Conservation (phyloP, 2,888 invertebrate species). For the Anoncus sp. region DNA sequence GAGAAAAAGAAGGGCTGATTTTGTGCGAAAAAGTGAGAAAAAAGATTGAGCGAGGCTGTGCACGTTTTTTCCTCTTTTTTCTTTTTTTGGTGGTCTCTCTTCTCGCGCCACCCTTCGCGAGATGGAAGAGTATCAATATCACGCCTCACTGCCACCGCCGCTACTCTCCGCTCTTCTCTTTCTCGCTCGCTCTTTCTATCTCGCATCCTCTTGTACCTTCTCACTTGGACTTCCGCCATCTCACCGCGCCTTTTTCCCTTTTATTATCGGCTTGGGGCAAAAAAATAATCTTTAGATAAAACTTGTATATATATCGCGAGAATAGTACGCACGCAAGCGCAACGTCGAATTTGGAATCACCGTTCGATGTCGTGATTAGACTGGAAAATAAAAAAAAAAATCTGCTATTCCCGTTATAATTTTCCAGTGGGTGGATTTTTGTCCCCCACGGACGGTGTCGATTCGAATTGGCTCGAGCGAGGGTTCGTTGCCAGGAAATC, state of each 20-base stretch:
- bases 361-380: conserved; percentile 15
- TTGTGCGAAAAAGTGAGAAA: conserved; percentile 36
- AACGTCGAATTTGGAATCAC: neutral
- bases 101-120: conserved; percentile 74
- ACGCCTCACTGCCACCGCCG: conserved; percentile 77
- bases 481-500: conserved; percentile 6
- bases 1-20: conserved; percentile 49
- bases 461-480: neutral
- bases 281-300: conserved; percentile 75
- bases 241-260: conserved; percentile 59
- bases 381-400: no score
- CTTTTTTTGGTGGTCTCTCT: conserved; percentile 49
- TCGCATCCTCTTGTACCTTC: conserved; percentile 27
- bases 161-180: conserved; percentile 59
- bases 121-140: conserved; percentile 80
- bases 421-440: neutral
- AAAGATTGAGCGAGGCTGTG: conserved; percentile 54
- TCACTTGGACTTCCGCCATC: conserved; percentile 49
- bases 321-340: conserved; percentile 9
- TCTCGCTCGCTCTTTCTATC: conserved; percentile 40
- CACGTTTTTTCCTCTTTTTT: conserved; percentile 49
- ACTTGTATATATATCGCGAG: conserved; percentile 8
- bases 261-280: conserved; percentile 75
- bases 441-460: neutral
- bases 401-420: conserved; percentile 8